Conservation (phyloP, 2,888 invertebrate genomes). For the Drosophila cognata region DNA sequence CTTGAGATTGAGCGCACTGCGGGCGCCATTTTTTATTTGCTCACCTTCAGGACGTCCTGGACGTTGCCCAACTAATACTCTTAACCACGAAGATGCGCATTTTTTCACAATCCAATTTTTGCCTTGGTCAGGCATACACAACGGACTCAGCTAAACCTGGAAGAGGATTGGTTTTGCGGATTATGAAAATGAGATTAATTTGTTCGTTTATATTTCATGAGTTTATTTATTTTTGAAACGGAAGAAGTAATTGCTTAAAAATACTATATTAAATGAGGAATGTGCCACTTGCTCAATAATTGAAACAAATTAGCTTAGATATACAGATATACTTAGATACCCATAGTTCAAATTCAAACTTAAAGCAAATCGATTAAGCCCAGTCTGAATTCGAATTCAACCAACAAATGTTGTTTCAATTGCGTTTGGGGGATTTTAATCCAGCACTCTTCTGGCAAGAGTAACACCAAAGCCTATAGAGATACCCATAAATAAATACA, state of each 20-base stretch:
- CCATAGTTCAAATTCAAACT: neutral
- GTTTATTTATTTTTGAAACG: neutral
- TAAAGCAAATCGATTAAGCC: neutral
- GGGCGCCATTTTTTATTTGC: constrained; percentile 69
- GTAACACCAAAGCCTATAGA: neutral
- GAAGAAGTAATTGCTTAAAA: neutral
- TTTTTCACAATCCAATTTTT: constrained; percentile 51
- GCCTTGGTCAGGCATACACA: constrained; percentile 20
- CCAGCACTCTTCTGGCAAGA: neutral
- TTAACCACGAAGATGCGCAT: constrained; percentile 26
- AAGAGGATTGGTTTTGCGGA: neutral
- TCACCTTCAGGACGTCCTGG: constrained; percentile 22
- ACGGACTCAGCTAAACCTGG: constrained; percentile 24
- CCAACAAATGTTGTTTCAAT: neutral
- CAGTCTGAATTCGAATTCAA: neutral
- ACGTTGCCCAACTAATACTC: neutral
- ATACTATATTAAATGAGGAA: too few relatives aligned
- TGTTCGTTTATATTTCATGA: neutral
- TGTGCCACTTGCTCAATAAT: too few relatives aligned
- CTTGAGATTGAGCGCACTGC: constrained; percentile 67
- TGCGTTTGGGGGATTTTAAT: neutral
- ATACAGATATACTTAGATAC: too few relatives aligned
- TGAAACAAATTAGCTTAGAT: too few relatives aligned
- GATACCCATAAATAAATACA: neutral
- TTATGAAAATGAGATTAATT: neutral